These are phyloP conservation scores for Pyrocephalus nanus DNA, from an alignment of 2,797 vertebrate genomes.

Conservation along the genomic window DNA sequence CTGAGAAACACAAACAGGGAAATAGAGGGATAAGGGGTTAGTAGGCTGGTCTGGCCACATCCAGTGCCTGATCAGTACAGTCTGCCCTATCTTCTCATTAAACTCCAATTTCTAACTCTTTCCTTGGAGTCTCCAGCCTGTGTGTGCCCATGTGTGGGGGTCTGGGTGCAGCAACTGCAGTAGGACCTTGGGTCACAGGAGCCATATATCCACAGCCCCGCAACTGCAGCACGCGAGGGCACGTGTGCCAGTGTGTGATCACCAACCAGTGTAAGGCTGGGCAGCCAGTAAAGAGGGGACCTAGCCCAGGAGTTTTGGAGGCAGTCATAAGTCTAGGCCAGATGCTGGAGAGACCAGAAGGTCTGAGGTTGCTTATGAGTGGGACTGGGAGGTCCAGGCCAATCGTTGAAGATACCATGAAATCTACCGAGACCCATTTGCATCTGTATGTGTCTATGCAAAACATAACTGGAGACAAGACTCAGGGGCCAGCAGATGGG, in stretches of 20 bases:
- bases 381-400: not conserved
- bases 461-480: not conserved
- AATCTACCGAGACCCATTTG: not conserved
- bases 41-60: not conserved
- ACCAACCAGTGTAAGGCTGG: not conserved
- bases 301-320: not conserved
- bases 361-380: not conserved
- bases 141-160: accelerated
- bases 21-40: not conserved
- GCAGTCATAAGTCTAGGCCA: not conserved
- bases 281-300: not conserved
- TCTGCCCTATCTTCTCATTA: not conserved
- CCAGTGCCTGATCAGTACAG: not conserved
- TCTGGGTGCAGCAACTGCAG: not conserved
- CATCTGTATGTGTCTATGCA: not conserved
- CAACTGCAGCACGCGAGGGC: not conserved
- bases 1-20: not conserved
- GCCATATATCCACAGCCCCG: not conserved
- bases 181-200: not conserved
- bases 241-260: too few relatives aligned
- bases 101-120: not conserved
- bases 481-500: too few relatives aligned
- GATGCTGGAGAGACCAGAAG: not conserved
- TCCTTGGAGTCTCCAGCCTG: not conserved
- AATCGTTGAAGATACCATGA: not conserved